Conservation (phyloP, 2,113 vertebrate species). For the Dipodomys ordii region DNA sequence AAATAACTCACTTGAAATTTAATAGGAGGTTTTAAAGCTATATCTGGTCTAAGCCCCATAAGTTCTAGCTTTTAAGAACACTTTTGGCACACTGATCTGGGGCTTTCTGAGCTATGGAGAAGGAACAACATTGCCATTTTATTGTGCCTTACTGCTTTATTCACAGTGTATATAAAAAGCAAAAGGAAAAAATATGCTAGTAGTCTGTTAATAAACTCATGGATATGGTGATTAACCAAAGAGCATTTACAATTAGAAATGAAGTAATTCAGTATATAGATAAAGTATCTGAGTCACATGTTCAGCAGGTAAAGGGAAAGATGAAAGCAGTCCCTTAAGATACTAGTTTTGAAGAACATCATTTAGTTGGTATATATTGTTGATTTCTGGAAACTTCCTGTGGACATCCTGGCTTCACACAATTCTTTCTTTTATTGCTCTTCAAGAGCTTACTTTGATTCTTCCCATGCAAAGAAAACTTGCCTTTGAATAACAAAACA, state of each 20-base stretch:
- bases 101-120: slow-evolving; percentile 63
- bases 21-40: slow-evolving; percentile 82
- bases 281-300: background rate
- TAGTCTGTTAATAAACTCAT: slow-evolving; percentile 49
- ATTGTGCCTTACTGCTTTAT: slow-evolving; percentile 40
- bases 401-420: background rate
- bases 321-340: background rate
- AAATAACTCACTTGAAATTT: slow-evolving; percentile 84
- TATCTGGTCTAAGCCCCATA: slow-evolving; percentile 80
- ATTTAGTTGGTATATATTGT: background rate
- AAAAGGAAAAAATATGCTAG: background rate
- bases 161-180: background rate
- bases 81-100: slow-evolving; percentile 32
- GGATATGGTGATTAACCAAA: background rate
- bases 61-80: slow-evolving; percentile 76
- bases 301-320: background rate
- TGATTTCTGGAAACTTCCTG: background rate
- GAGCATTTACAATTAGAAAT: background rate
- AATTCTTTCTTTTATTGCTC: background rate
- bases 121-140: slow-evolving; percentile 13
- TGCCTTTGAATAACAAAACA: background rate
- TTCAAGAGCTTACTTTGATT: background rate
- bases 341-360: background rate
- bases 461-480: background rate
- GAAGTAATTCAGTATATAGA: background rate